These are phyloP conservation scores for Vombatus ursinus DNA, from an alignment of 2,113 vertebrate genomes.

Conservation along the genomic window DNA sequence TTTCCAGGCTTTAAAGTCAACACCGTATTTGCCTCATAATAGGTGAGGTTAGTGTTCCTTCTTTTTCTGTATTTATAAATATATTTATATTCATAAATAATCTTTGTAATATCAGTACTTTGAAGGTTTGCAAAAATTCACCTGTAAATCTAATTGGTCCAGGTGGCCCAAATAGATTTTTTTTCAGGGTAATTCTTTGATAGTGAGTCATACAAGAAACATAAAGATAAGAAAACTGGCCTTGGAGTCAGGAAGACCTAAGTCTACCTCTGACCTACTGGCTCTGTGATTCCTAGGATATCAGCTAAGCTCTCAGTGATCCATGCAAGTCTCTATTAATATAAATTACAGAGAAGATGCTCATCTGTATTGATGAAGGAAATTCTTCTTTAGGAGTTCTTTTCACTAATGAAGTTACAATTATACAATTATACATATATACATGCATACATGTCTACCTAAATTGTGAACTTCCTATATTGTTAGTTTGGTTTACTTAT, in stretches of 20 bases:
- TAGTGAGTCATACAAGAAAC: not conserved
- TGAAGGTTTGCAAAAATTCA: not conserved
- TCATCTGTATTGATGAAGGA: too few relatives aligned
- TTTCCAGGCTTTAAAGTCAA: not conserved
- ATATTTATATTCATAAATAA: not conserved
- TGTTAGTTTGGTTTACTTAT: not conserved
- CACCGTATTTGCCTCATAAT: not conserved
- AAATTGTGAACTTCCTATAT: not conserved
- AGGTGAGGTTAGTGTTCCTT: not conserved
- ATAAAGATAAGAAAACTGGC: not conserved
- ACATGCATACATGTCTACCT: not conserved
- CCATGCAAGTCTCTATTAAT: too few relatives aligned
- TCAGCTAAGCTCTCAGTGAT: too few relatives aligned
- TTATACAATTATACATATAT: too few relatives aligned
- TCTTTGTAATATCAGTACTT: not conserved
- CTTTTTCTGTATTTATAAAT: not conserved
- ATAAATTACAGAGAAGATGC: too few relatives aligned
- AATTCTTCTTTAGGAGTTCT: too few relatives aligned
- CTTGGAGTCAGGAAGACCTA: not conserved
- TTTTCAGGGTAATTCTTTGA: not conserved
- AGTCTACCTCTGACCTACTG: not conserved
- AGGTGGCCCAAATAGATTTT: not conserved
- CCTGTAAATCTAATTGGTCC: not conserved
- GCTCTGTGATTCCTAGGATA: not conserved
- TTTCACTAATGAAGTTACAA: too few relatives aligned